Evolutionary conservation across 2,888 invertebrate species (phyloP).

Genomic region (Sabatieria punctata): DNA sequence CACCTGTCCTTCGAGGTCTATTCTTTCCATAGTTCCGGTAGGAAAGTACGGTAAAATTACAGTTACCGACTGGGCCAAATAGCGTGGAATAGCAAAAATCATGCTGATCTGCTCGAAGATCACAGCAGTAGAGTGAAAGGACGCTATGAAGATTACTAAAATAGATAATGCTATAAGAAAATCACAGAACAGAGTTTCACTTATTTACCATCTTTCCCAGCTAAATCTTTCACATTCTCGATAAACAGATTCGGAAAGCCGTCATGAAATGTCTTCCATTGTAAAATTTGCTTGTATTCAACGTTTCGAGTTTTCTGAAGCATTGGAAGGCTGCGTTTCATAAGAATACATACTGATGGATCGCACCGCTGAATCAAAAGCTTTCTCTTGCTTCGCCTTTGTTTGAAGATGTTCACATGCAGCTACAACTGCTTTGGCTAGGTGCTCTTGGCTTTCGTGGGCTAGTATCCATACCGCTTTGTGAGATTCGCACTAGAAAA

Average conservation of each 20-base stretch:
- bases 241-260: slow-evolving; percentile 36
- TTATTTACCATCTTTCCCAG: slow-evolving; percentile 33
- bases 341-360: background rate
- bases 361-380: background rate
- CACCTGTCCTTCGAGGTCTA: slow-evolving; percentile 35
- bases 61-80: slow-evolving; percentile 33
- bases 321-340: background rate
- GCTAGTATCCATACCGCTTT: slow-evolving; percentile 2
- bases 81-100: slow-evolving; percentile 35
- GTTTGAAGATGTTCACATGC: background rate
- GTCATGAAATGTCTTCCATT: slow-evolving; percentile 34
- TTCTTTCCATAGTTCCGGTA: slow-evolving; percentile 36
- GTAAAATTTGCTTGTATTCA: slow-evolving; percentile 14
- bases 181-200: no score
- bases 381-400: background rate
- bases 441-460: background rate
- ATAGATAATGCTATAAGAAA: slow-evolving; percentile 8
- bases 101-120: slow-evolving; percentile 36
- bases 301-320: slow-evolving; percentile 20
- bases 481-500: no score
- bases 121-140: slow-evolving; percentile 34
- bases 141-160: slow-evolving; percentile 34
- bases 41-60: slow-evolving; percentile 36
- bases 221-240: slow-evolving; percentile 32
- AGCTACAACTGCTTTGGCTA: background rate